phyloP scores from a whole-genome alignment of 2,888 invertebrate genomes.

The Diadromus collaris region DNA sequence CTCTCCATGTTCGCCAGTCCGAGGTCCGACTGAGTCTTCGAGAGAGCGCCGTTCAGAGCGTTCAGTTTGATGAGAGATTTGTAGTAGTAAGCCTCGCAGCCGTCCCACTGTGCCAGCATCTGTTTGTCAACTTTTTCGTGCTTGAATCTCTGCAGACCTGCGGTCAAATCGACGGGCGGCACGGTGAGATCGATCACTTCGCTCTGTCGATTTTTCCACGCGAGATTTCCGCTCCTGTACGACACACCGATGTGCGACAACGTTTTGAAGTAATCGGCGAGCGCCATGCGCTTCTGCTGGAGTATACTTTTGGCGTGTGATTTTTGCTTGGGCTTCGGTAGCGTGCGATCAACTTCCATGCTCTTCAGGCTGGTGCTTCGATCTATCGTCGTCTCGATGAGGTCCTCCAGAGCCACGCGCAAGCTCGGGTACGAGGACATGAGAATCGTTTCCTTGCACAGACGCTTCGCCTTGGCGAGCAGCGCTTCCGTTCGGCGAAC shows the following conservation, averaged over 20 bases:
- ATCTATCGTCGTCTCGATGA: conserved; percentile 85
- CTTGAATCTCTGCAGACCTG: conserved; percentile 82
- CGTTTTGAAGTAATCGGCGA: conserved; percentile 93
- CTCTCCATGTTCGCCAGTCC: conserved; percentile 91
- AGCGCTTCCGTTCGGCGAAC: conserved; percentile 79
- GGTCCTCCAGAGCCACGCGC: conserved; percentile 85
- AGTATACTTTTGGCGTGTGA: conserved; percentile 90
- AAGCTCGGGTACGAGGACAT: conserved; percentile 83
- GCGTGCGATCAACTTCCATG: conserved; percentile 81
- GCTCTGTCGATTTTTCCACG: conserved; percentile 74
- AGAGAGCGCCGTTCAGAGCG: conserved; percentile 83
- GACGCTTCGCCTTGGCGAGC: conserved; percentile 83
- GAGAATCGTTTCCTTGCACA: conserved; percentile 85
- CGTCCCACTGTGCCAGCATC: conserved; percentile 85
- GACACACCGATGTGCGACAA: conserved; percentile 89
- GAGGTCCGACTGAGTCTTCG: conserved; percentile 89
- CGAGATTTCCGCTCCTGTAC: conserved; percentile 87
- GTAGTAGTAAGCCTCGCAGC: conserved; percentile 88
- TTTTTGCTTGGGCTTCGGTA: conserved; percentile 88
- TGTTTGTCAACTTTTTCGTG: conserved; percentile 79
- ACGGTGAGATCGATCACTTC: conserved; percentile 84
- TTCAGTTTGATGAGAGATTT: conserved; percentile 87
- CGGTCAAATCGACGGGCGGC: conserved; percentile 87
- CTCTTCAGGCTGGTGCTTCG: conserved; percentile 86
- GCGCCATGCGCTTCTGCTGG: conserved; percentile 91